These are phyloP conservation scores for Hesperia comma DNA, from an alignment of 2,888 invertebrate genomes.

Conservation along the genomic window DNA sequence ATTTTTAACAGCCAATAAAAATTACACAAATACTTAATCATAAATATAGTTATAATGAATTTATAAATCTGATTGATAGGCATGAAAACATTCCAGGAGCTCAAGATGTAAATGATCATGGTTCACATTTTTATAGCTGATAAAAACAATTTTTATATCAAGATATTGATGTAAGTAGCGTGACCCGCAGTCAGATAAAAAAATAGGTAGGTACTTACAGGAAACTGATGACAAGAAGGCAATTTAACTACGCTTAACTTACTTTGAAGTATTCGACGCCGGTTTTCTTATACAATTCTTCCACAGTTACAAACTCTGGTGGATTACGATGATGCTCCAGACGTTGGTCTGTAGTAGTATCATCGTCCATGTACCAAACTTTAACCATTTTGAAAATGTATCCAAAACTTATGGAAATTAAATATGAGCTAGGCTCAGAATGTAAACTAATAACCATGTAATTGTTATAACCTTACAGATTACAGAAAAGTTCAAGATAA, in stretches of 20 bases:
- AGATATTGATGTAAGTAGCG: not conserved
- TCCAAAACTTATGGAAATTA: not conserved
- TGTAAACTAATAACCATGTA: no score
- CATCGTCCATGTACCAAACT: slow-evolving; percentile 93
- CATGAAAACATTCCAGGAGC: no score
- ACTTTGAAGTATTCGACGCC: slow-evolving; percentile 97
- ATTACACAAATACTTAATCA: no score
- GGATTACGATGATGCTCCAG: slow-evolving; percentile 92
- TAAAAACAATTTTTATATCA: not conserved
- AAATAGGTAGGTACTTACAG: not conserved
- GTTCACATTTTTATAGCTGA: no score
- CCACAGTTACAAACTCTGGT: slow-evolving; percentile 87
- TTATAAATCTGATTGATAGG: no score
- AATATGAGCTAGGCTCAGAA: no score
- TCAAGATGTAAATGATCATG: no score
- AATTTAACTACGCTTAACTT: slow-evolving; percentile 52
- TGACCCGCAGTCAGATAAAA: not conserved
- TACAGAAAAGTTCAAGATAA: no score
- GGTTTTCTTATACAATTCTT: slow-evolving; percentile 87
- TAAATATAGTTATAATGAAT: no score
- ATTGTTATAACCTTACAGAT: no score
- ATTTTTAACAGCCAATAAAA: no score
- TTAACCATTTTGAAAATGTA: slow-evolving; percentile 87
- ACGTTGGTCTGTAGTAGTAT: slow-evolving; percentile 87
- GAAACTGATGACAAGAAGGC: not conserved